These are phyloP conservation scores for Sylvilagus floridanus DNA, from an alignment of 2,797 vertebrate genomes.

Conservation along the genomic window DNA sequence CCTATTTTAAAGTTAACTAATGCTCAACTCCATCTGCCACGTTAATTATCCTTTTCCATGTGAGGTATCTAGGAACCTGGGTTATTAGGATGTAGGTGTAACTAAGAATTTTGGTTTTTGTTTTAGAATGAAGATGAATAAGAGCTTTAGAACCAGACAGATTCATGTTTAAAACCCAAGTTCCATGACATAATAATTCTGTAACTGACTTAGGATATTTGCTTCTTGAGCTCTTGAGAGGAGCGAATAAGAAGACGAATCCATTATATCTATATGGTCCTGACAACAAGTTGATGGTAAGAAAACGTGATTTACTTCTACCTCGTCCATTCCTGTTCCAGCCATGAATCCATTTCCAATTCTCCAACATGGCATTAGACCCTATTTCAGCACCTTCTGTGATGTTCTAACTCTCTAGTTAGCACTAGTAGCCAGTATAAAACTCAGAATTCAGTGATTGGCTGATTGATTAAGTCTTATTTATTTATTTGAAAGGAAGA, in stretches of 20 bases:
- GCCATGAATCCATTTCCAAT: neutral
- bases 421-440: conserved; percentile 25
- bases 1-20: neutral
- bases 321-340: neutral
- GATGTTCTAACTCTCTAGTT: conserved; percentile 8
- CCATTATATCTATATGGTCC: neutral
- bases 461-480: neutral
- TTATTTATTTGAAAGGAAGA: too few species aligned
- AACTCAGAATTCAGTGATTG: neutral
- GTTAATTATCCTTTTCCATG: neutral
- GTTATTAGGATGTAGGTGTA: neutral
- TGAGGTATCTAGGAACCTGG: neutral
- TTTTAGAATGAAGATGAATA: conserved; percentile 47
- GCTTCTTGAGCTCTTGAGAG: neutral
- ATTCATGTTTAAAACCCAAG: neutral
- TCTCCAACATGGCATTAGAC: neutral
- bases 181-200: neutral
- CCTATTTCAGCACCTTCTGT: neutral
- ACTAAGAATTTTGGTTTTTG: neutral
- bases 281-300: neutral
- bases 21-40: neutral
- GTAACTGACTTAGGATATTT: neutral
- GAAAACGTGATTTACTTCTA: neutral
- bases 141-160: neutral
- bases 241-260: neutral